Evolutionary conservation across 2,888 invertebrate genomes (phyloP).

Genomic region (Thereva nobilitata): DNA sequence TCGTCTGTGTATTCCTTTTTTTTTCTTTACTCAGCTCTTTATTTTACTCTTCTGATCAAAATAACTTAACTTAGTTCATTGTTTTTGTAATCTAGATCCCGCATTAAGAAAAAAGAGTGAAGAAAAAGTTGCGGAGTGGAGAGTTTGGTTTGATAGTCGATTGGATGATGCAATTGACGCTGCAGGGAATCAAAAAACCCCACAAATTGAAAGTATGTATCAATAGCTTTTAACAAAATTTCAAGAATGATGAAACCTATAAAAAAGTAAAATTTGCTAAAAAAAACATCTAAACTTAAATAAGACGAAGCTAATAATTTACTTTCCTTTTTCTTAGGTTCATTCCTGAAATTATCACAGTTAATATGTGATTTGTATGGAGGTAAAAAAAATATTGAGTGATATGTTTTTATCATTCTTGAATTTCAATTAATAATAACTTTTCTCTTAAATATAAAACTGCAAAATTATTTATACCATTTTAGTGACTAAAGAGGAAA

Average conservation of each 20-base stretch:
- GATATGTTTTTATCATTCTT: slow-evolving; percentile 43
- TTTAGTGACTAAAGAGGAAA: slow-evolving; percentile 60
- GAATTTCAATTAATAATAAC: slow-evolving; percentile 34
- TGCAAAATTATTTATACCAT: slow-evolving; percentile 22
- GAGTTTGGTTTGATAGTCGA: slow-evolving; percentile 78
- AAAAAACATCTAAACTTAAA: too few relatives aligned
- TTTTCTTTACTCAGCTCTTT: too few relatives aligned
- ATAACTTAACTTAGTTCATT: not conserved
- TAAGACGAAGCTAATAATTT: slow-evolving; percentile 18
- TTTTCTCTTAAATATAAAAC: slow-evolving; percentile 14
- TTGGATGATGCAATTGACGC: slow-evolving; percentile 86
- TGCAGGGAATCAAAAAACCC: slow-evolving; percentile 63
- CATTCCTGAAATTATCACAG: slow-evolving; percentile 55
- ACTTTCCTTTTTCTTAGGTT: slow-evolving; percentile 55
- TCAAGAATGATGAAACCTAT: slow-evolving; percentile 42
- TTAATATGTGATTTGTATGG: slow-evolving; percentile 60
- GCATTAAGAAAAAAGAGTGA: slow-evolving; percentile 74
- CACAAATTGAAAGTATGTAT: slow-evolving; percentile 57
- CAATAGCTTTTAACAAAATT: not conserved
- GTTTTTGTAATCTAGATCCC: slow-evolving; percentile 67
- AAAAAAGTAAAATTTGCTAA: not conserved
- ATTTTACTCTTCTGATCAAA: not conserved
- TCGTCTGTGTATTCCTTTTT: too few relatives aligned
- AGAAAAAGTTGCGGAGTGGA: slow-evolving; percentile 72
- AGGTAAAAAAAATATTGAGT: slow-evolving; percentile 54